Conservation (phyloP, 2,888 invertebrate genomes). For the Slavum lentiscoides region DNA sequence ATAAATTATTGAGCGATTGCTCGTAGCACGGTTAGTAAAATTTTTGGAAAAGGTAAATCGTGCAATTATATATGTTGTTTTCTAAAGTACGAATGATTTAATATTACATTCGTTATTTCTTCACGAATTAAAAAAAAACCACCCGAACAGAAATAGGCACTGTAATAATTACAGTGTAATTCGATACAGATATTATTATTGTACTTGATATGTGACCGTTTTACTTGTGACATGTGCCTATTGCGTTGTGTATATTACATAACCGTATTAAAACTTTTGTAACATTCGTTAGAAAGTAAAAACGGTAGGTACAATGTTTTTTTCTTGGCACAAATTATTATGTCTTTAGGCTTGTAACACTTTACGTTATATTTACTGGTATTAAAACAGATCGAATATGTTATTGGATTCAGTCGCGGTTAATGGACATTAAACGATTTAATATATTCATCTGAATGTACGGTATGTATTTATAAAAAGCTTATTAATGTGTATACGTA, state of each 20-base stretch:
- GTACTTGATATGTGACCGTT: background rate
- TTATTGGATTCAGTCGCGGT: background rate
- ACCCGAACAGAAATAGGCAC: no score
- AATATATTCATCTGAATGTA: background rate
- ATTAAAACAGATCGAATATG: background rate
- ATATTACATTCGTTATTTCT: no score
- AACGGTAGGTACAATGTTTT: background rate
- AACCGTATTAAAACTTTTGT: background rate
- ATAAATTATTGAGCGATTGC: no score
- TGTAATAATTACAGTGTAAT: no score
- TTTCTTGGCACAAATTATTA: background rate
- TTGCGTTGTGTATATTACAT: background rate
- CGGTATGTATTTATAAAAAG: no score
- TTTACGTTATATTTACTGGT: background rate
- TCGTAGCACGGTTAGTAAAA: no score
- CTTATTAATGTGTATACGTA: no score
- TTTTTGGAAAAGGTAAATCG: no score
- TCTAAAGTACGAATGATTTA: no score
- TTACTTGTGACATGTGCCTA: background rate
- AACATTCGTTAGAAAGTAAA: slow-evolving; percentile 21
- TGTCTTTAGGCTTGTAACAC: background rate
- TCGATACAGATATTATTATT: background rate
- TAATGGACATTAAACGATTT: background rate
- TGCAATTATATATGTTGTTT: no score
- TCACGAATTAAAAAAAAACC: no score